A percentile compares a stretch with the other conserved stretches of the same genome.
These are phyloP conservation scores for Drosophila neonasuta DNA, from an alignment of 2,888 invertebrate species.

Conservation along the genomic window DNA sequence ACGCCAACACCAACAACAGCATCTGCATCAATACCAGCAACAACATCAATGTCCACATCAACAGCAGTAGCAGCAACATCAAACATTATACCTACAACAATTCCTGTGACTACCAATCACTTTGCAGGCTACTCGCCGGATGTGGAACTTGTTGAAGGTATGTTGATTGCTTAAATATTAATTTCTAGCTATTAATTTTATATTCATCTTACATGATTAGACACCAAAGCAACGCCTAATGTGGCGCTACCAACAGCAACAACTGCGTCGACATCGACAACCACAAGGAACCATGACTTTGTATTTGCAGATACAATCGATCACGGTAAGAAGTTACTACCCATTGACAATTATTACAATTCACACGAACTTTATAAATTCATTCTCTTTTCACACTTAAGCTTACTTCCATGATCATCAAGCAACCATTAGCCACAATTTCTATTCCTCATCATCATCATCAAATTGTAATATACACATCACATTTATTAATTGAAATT, in stretches of 20 bases:
- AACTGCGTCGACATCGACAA: conserved; percentile 44
- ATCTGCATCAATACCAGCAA: conserved; percentile 17
- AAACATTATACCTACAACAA: conserved; percentile 32
- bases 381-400: conserved; percentile 6
- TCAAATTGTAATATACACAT: conserved; percentile 56
- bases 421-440: conserved; percentile 49
- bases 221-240: conserved; percentile 64
- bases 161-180: background rate
- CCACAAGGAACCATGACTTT: conserved; percentile 60
- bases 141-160: conserved; percentile 57
- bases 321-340: conserved; percentile 69
- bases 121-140: conserved; percentile 55
- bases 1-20: conserved; percentile 36
- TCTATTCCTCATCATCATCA: conserved; percentile 66
- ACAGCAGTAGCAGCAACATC: conserved; percentile 19
- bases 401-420: conserved; percentile 67
- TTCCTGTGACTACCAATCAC: conserved; percentile 46
- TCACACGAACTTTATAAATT: background rate
- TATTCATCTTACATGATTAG: conserved; percentile 28
- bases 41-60: conserved; percentile 7
- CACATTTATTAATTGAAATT: background rate
- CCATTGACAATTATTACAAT: background rate
- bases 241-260: conserved; percentile 42
- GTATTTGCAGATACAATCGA: conserved; percentile 79
- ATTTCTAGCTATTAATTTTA: background rate